phyloP scores from a whole-genome alignment of 2,888 invertebrate genomes.

The Thecophora atra region DNA sequence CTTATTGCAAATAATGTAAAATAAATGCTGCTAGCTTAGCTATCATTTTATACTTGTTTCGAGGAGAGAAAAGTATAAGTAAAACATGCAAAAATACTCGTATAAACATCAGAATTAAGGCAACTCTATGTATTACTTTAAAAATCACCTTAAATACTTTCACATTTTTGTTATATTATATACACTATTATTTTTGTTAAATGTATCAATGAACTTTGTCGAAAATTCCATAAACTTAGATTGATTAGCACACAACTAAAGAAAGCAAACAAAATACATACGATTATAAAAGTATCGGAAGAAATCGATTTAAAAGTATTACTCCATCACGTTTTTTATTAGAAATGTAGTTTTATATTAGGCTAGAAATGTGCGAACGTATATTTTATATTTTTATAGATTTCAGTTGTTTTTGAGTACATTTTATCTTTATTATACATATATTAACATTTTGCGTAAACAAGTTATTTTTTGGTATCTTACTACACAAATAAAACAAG shows the following conservation, averaged over 20 bases:
- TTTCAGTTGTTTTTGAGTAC: conserved; percentile 12
- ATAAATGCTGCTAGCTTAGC: not conserved
- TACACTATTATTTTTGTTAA: conserved; percentile 27
- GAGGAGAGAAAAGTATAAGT: not conserved
- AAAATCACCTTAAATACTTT: no score
- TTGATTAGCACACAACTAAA: conserved; percentile 13
- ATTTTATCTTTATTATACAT: conserved; percentile 7
- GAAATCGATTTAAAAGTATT: not conserved
- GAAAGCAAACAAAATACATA: conserved; percentile 2
- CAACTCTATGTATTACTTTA: not conserved
- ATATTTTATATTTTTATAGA: conserved; percentile 12
- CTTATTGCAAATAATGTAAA: not conserved
- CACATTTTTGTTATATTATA: no score
- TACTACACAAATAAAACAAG: conserved; percentile 28
- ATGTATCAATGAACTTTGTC: conserved; percentile 30
- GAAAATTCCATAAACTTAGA: conserved; percentile 29
- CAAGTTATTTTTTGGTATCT: conserved; percentile 12
- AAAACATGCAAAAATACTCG: not conserved
- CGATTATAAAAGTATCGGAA: not conserved
- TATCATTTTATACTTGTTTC: no score
- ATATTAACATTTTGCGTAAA: conserved; percentile 18
- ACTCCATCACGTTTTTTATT: not conserved
- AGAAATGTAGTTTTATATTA: conserved; percentile 21
- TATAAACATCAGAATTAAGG: not conserved
- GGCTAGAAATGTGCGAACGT: conserved; percentile 18